These are phyloP conservation scores for Phrynocephalus versicolor DNA, from an alignment of 2,113 vertebrate genomes.

Conservation along the genomic window DNA sequence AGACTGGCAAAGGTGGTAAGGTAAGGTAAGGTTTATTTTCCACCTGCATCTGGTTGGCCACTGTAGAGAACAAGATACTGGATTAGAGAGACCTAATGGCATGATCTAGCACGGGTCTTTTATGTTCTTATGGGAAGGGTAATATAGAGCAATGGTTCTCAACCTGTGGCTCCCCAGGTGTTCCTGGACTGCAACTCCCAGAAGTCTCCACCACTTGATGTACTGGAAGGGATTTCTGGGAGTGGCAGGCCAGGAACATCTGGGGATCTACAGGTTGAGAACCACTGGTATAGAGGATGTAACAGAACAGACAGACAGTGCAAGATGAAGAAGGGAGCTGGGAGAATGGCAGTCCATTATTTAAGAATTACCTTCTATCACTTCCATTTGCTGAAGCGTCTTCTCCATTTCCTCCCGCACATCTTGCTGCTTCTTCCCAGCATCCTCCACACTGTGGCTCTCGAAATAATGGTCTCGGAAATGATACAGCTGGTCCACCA, in stretches of 20 bases:
- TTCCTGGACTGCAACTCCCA: too few relatives aligned
- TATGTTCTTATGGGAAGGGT: not conserved
- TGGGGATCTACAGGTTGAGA: too few relatives aligned
- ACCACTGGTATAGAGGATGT: not conserved
- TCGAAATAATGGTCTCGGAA: conserved; percentile 90
- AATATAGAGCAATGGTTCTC: too few relatives aligned
- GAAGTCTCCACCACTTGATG: too few relatives aligned
- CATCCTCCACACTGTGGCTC: conserved; percentile 81
- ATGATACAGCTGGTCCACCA: conserved; percentile 83
- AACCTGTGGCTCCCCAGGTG: too few relatives aligned
- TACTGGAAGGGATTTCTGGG: too few relatives aligned
- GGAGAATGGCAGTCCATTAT: too few relatives aligned
- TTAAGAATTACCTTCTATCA: conserved; percentile 75
- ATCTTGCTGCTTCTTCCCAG: conserved; percentile 79
- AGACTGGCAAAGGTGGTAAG: too few relatives aligned
- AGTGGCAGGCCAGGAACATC: too few relatives aligned
- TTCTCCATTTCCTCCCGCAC: conserved; percentile 78
- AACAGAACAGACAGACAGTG: not conserved
- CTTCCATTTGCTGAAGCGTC: conserved; percentile 77
- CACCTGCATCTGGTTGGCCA: not conserved
- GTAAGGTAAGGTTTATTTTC: too few relatives aligned
- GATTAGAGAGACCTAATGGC: not conserved
- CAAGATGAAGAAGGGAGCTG: not conserved
- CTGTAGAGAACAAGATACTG: not conserved
- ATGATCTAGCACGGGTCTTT: not conserved